phyloP scores from a whole-genome alignment of 2,797 vertebrate genomes.

The Toxotes lorentzi region DNA sequence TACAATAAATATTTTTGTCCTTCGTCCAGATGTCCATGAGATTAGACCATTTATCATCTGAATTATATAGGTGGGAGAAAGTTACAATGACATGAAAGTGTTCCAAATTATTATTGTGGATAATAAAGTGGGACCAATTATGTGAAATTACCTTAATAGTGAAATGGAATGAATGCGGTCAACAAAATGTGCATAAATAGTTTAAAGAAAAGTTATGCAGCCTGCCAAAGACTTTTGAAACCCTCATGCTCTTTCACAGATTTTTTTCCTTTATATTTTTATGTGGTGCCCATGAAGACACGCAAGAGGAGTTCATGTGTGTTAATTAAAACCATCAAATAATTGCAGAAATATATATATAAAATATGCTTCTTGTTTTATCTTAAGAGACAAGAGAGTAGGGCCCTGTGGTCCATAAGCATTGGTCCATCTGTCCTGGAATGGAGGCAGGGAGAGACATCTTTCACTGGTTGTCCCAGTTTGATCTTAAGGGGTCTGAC shows the following conservation, averaged over 20 bases:
- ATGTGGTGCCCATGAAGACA: background rate
- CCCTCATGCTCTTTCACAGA: background rate
- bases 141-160: background rate
- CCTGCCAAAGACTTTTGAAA: background rate
- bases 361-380: background rate
- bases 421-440: conserved; percentile 26
- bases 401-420: background rate
- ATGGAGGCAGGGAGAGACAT: background rate
- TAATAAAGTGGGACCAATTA: background rate
- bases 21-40: too few species aligned
- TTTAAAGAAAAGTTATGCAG: background rate
- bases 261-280: background rate
- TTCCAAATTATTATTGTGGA: background rate
- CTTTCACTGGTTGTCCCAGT: conserved; percentile 41
- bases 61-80: background rate
- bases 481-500: conserved; percentile 51
- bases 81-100: background rate
- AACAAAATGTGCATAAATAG: background rate
- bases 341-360: background rate
- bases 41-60: background rate
- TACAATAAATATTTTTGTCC: background rate
- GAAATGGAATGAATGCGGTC: background rate
- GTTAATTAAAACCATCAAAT: background rate
- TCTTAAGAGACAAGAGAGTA: background rate
- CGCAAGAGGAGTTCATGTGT: background rate